Base-by-base conservation (phyloP, 2,797 vertebrate species). In the Gouania willdenowi region DNA sequence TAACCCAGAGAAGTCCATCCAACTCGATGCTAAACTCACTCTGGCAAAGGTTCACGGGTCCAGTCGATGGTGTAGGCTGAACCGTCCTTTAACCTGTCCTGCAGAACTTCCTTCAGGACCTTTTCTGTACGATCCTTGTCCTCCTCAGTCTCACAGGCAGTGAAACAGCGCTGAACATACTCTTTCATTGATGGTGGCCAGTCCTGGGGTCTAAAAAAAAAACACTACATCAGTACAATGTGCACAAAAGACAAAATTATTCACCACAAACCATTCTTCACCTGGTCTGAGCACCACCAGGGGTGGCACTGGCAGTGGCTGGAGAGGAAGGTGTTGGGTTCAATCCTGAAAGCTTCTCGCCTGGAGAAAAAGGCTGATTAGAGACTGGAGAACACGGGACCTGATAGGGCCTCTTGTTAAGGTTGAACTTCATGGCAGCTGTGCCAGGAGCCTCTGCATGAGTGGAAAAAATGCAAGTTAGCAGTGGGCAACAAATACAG, bases 131-230 rank as follows among this genome's bases (percentile, higher is more conserved):
- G 85, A 66, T 97, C 94, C 62, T 97, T 97, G 78, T 96, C 94
- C 49, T 94, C 92, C 45, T 97, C 94, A 0, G 91, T 90, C 69
- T 95, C 93, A 3, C 94, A 97, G 15, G 94, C 93, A 0, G 94
- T 93, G 56, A 97, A 97, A 71, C 94, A 97, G 21, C 93, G 91
- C 61, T 97, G 93, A 23, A 97, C 94, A 0, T 95, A 97, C 32
- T 94, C 94, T 58, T 97, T 97, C 94, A 97, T 96, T 9, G 92
- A 90, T 66, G 91, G 92, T 0, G 94, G 94, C 94, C 94, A 97
- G 43, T 95, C 93, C 16, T 94, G 93, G 0, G 93, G 90, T 62
- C 92, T 94, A 59, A 41, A 66, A 1, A 20, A 4, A 57, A 20
- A 39, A 2, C 7, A 45, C 26, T 10, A 19, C 4, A 22, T 17